A percentile compares a stretch with the other conserved stretches of the same genome.
phyloP scores from a whole-genome alignment of 2,888 invertebrate species.

The Chrysotoxum bicinctum region DNA sequence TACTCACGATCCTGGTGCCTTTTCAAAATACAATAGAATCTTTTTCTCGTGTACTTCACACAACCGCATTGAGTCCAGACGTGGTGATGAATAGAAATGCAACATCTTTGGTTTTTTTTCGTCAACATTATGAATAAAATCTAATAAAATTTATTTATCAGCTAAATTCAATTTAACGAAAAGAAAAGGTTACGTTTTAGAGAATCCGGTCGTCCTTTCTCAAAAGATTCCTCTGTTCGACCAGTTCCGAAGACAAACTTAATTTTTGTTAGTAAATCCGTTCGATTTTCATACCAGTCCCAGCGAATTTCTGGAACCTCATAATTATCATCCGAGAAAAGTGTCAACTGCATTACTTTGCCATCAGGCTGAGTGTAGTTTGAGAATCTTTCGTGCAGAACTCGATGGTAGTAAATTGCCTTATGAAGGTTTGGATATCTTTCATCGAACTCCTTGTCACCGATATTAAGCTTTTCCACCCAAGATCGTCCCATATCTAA shows the following conservation, averaged over 20 bases:
- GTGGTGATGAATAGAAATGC: constrained; percentile 81
- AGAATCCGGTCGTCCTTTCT: constrained; percentile 86
- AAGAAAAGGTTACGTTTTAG: constrained; percentile 83
- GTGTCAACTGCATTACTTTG: constrained; percentile 77
- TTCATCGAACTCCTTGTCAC: constrained; percentile 84
- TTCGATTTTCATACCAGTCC: constrained; percentile 86
- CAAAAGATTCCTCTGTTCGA: constrained; percentile 85
- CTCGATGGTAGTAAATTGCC: constrained; percentile 87
- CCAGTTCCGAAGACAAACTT: constrained; percentile 83
- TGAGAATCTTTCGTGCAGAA: constrained; percentile 89
- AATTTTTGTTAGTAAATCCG: constrained; percentile 84
- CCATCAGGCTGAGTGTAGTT: constrained; percentile 90
- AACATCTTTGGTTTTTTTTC: constrained; percentile 77
- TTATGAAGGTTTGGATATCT: constrained; percentile 90
- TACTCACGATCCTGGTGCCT: constrained; percentile 76
- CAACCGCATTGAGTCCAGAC: constrained; percentile 87
- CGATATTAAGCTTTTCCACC: constrained; percentile 86
- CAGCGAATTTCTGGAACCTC: constrained; percentile 81
- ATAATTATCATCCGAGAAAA: constrained; percentile 77
- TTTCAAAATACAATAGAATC: constrained; percentile 83
- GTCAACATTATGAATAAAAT: constrained; percentile 75
- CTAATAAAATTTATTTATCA: constrained; percentile 71
- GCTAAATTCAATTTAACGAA: no score
- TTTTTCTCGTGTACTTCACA: constrained; percentile 83
- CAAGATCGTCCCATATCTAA: constrained; percentile 90